Evolutionary conservation across 92 coral and sea anemone genomes (phyloP).

Genomic region (Epizoanthus stellaris): DNA sequence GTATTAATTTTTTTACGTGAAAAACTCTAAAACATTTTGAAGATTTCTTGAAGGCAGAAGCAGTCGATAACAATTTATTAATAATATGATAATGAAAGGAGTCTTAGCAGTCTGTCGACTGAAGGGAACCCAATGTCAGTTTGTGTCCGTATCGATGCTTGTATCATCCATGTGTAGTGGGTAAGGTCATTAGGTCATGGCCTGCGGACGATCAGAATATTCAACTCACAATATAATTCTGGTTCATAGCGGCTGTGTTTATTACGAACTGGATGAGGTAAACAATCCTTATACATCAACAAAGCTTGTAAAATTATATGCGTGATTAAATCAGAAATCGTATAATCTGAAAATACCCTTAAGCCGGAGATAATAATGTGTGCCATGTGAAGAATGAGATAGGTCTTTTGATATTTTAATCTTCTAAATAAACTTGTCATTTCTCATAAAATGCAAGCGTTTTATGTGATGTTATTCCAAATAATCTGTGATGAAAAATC

Average conservation of each 20-base stretch:
- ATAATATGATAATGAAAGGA: too few relatives aligned
- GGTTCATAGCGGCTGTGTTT: slow-evolving; percentile 25
- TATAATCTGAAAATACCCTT: background rate
- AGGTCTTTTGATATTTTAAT: too few relatives aligned
- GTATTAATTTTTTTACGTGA: too few relatives aligned
- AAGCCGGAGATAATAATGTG: background rate
- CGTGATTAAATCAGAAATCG: background rate
- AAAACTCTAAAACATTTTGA: too few relatives aligned
- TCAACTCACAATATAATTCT: background rate
- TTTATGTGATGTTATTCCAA: background rate
- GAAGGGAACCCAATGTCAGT: too few relatives aligned
- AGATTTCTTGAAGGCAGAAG: too few relatives aligned
- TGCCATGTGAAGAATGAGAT: too few relatives aligned
- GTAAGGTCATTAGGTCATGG: background rate
- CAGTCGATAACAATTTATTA: too few relatives aligned
- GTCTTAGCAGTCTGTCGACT: too few relatives aligned
- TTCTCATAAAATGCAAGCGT: too few relatives aligned
- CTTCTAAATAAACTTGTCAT: too few relatives aligned
- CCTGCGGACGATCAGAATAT: background rate
- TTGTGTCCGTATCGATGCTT: too few relatives aligned
- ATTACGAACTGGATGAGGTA: background rate
- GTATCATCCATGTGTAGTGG: background rate
- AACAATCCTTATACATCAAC: background rate
- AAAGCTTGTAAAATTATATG: slow-evolving; percentile 6
- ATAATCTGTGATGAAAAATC: background rate